phyloP scores from a whole-genome alignment of 2,888 invertebrate species.

The Lasioglossum villosulum region DNA sequence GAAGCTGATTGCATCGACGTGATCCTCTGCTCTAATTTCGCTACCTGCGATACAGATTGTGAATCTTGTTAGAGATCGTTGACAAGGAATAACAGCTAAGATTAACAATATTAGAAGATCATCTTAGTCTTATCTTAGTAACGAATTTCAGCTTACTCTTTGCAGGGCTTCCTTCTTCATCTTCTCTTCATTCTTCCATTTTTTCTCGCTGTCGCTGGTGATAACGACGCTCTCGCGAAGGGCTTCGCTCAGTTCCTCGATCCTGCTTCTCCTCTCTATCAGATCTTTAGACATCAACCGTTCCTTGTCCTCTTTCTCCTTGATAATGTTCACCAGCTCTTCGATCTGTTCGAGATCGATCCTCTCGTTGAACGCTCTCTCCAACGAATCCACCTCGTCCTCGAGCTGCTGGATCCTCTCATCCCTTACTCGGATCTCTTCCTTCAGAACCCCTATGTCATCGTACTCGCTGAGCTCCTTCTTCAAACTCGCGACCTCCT shows the following conservation, averaged over 20 bases:
- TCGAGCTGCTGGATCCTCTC: constrained; percentile 76
- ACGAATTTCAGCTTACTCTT: constrained; percentile 86
- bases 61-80: not conserved
- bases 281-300: constrained; percentile 85
- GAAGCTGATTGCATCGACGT: constrained; percentile 89
- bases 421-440: constrained; percentile 77
- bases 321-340: constrained; percentile 76
- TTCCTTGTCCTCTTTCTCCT: constrained; percentile 85
- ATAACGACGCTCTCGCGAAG: constrained; percentile 92
- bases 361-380: constrained; percentile 77
- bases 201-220: constrained; percentile 88
- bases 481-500: constrained; percentile 70
- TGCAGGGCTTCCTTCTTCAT: constrained; percentile 88
- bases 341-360: constrained; percentile 80
- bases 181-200: constrained; percentile 85
- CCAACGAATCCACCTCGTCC: constrained; percentile 79
- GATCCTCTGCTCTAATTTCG: constrained; percentile 89
- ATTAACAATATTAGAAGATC: not conserved
- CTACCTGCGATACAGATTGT: constrained; percentile 85
- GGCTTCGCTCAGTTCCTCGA: constrained; percentile 92
- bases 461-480: constrained; percentile 75
- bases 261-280: constrained; percentile 85
- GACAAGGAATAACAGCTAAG: not conserved
- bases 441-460: constrained; percentile 76
- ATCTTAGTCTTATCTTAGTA: not conserved